Evolutionary conservation across 1,140 invertebrate species (phyloP).

Genomic region (Colletes latitarsis): DNA sequence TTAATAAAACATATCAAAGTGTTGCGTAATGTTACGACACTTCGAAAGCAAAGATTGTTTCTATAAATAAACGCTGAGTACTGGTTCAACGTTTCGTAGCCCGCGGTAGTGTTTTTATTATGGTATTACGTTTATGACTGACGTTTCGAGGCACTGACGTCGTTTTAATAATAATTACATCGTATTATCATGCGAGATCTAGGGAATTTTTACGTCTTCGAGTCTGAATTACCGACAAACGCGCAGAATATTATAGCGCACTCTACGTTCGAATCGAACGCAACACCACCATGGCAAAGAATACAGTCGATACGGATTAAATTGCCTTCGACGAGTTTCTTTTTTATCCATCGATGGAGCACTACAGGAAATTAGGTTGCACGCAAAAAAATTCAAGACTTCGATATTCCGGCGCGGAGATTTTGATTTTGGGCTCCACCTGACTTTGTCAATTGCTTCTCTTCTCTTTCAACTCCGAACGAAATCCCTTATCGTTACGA

Average conservation of each 20-base stretch:
- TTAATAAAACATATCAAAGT: not conserved
- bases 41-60: conserved; percentile 8
- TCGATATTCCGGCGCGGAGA: not conserved
- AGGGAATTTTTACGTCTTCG: conserved; percentile 20
- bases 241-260: conserved; percentile 9
- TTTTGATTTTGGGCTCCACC: not conserved
- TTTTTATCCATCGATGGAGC: not conserved
- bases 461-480: not conserved
- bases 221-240: conserved; percentile 39
- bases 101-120: not conserved
- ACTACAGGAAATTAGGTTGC: not conserved
- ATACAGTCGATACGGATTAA: conserved; percentile 15
- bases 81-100: conserved; percentile 27
- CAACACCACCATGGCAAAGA: not conserved
- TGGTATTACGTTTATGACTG: no score
- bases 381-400: not conserved
- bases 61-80: conserved; percentile 18
- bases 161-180: not conserved
- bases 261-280: conserved; percentile 10
- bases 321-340: no score
- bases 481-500: not conserved
- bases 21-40: no score
- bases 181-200: not conserved
- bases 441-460: not conserved
- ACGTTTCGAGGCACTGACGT: not conserved